Evolutionary conservation across 2,888 invertebrate species (phyloP), one percentile per base, ranked within the genome.

Genomic region (Anagyrus pseudococci): DNA sequence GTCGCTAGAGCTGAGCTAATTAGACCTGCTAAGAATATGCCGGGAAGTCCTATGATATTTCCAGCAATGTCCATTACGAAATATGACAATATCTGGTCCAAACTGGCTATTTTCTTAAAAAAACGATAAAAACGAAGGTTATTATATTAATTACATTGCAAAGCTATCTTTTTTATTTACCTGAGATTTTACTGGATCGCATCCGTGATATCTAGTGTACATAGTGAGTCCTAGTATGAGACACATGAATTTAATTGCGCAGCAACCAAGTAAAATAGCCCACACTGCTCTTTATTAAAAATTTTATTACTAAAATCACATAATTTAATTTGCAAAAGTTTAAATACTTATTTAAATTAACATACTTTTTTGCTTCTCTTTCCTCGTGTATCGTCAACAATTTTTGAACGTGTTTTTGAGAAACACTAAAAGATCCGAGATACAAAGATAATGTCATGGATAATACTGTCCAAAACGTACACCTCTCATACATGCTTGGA

Each of bases 1-100:
- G 88, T 86, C 56, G 89, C 87, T 26, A 91, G 83, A 0, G 89
- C 89, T 0, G 91, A 90, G 72, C 89, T 88, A 70, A 91, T 90
- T 44, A 91, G 85, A 25, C 91, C 88, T 43, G 91, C 89, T 4
- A 91, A 85, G 70, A 92, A 92, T 48, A 92, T 83, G 0, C 91
- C 92, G 23, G 90, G 87, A 55, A 92, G 83, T 0, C 91, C 91
- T n/a, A 88, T 88, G 72, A 88, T 84, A 73, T 85, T 80, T 3
- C 83, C 81, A 0, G 89, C 85, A 22, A 88, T 82, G 69, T 89
- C 88, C 83, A 91, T 86, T 4, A 92, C 85, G 73, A 89, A 92
- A 72, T 87, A 87, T 0, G 91, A 90, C 1, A 92, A 83, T 17
- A 89, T 77, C 86, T 90, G 83, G 62, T 84, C 78, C 22, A 71